Evolutionary conservation across 2,113 vertebrate species (phyloP).

Genomic region (Ptychochromis oligacanthus): DNA sequence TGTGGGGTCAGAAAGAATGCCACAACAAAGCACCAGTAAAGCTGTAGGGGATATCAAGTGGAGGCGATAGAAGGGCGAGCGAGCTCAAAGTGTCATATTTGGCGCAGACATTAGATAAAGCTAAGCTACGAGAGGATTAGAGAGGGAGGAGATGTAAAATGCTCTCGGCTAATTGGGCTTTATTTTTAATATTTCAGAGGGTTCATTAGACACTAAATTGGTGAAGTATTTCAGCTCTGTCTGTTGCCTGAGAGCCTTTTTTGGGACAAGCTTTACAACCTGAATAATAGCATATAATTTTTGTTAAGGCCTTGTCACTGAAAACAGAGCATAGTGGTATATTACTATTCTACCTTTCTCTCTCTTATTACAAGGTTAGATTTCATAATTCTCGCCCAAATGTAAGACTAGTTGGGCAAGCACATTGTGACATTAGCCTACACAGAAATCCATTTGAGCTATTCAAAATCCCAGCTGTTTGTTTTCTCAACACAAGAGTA

Average conservation of each 20-base stretch:
- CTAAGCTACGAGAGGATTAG: constrained; percentile 66
- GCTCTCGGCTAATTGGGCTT: constrained; percentile 71
- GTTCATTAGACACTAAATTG: constrained; percentile 63
- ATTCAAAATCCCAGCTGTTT: too few relatives aligned
- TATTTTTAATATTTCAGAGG: constrained; percentile 73
- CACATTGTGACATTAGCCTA: too few relatives aligned
- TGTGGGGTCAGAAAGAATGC: constrained; percentile 61
- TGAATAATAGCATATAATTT: constrained; percentile 18
- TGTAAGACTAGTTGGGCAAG: neutral
- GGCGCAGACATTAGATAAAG: constrained; percentile 63
- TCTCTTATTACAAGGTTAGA: neutral
- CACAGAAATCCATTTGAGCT: too few relatives aligned
- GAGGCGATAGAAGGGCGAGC: constrained; percentile 32
- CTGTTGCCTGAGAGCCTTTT: constrained; percentile 33
- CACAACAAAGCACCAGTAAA: constrained; percentile 64
- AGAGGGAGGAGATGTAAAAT: constrained; percentile 66
- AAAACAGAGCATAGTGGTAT: neutral
- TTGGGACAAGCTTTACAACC: constrained; percentile 22
- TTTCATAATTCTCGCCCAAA: neutral
- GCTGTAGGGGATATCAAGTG: constrained; percentile 61
- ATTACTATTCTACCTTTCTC: neutral
- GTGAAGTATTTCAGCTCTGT: constrained; percentile 49
- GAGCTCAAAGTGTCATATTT: constrained; percentile 66
- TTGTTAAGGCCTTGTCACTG: neutral
- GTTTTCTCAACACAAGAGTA: neutral